These are phyloP conservation scores for Clarias platycephalus DNA, from an alignment of 2,797 vertebrate species.

Conservation along the genomic window DNA sequence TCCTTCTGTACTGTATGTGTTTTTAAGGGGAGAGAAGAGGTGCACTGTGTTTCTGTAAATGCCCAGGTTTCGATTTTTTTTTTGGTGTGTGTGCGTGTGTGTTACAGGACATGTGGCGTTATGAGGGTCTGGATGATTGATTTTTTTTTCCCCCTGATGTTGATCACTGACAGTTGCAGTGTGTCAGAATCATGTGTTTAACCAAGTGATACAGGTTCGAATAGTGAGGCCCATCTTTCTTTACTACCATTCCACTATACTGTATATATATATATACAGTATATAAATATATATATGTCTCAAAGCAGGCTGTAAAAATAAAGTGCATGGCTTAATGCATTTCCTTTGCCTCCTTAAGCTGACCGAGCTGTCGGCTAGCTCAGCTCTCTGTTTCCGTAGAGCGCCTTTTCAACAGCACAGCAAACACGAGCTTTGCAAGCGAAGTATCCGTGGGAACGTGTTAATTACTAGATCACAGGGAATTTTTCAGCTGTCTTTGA, in stretches of 20 bases:
- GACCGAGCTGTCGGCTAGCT: constrained; percentile 3
- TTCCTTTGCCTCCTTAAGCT: constrained; percentile 8
- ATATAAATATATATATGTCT: constrained; percentile 1
- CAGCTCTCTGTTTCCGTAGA: not conserved
- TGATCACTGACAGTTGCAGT: constrained; percentile 21
- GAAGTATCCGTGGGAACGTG: constrained; percentile 3
- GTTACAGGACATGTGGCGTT: constrained; percentile 39
- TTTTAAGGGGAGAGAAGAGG: not conserved
- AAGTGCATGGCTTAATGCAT: constrained; percentile 12
- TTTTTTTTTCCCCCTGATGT: constrained; percentile 31
- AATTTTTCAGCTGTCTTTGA: constrained; percentile 23
- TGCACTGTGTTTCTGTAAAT: constrained; percentile 15
- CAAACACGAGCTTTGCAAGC: constrained; percentile 19
- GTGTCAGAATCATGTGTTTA: not conserved
- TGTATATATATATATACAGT: constrained; percentile 16
- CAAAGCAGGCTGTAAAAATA: constrained; percentile 7
- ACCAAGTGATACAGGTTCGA: constrained; percentile 19
- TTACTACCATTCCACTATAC: not conserved
- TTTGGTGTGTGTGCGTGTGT: constrained; percentile 10
- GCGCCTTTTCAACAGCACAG: not conserved
- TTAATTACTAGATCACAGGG: constrained; percentile 34
- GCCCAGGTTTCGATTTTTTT: constrained; percentile 34
- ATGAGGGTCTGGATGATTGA: constrained; percentile 44
- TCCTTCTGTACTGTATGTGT: not conserved
- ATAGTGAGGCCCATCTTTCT: constrained; percentile 7